phyloP scores from a whole-genome alignment of 2,113 vertebrate species.

The Perognathus longimembris region DNA sequence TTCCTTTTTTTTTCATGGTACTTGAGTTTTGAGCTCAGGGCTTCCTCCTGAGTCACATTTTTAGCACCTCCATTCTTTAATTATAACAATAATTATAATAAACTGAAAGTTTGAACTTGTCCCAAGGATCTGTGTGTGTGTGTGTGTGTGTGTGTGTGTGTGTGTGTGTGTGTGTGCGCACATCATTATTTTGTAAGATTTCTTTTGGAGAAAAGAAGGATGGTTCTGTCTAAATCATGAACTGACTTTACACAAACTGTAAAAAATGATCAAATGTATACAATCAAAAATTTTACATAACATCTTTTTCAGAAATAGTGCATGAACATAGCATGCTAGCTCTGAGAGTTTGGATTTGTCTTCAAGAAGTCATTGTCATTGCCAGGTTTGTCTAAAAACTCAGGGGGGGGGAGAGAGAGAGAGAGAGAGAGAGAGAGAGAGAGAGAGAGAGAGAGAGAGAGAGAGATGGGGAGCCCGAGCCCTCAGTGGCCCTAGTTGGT shows the following conservation, averaged over 20 bases:
- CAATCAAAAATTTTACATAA: background rate
- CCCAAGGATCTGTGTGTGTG: background rate
- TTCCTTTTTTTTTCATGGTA: too few species aligned
- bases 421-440: background rate
- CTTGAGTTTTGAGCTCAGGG: too few species aligned
- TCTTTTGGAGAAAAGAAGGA: background rate
- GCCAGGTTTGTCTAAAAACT: too few species aligned
- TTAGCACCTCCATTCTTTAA: background rate
- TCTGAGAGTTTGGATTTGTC: slow-evolving; percentile 2
- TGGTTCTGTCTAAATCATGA: background rate
- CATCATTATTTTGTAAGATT: background rate
- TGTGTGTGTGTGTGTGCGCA: background rate
- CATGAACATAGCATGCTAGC: background rate
- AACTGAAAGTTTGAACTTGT: slow-evolving; percentile 7
- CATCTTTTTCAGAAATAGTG: background rate
- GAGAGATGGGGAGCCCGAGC: background rate
- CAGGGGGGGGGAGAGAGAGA: too few species aligned
- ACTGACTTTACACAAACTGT: background rate
- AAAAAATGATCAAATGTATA: slow-evolving; percentile 4
- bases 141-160: too few species aligned
- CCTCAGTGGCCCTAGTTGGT: background rate
- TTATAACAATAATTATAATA: slow-evolving; percentile 4
- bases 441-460: background rate
- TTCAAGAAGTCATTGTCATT: background rate
- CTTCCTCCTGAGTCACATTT: too few species aligned